Evolutionary conservation across 2,113 vertebrate species (phyloP), one percentile per base, ranked within the genome.

Genomic region (Platysteira castanea): DNA sequence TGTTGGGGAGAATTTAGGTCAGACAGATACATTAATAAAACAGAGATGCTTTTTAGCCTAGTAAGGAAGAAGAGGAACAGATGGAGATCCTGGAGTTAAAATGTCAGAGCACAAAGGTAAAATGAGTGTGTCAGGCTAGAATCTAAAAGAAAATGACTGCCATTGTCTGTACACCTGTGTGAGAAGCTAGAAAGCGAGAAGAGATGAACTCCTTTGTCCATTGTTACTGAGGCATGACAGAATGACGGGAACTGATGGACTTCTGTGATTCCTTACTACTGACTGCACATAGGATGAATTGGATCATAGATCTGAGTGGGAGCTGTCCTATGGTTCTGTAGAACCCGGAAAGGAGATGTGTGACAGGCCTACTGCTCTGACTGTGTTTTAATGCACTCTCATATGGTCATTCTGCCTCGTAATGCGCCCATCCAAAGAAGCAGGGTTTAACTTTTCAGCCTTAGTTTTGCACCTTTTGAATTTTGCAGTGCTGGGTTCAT

Each of bases 51-150:
- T 90, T 90, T 89, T 59, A 90, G 35, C 33, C 47, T 59, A 11
- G 69, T 82, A 65, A 87, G 46, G 42, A 78, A 65, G 57, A 79
- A 44, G 37, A 87, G 49, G 84, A 96, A 94, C 93, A 96, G 94
- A 94, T 93, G 89, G 93, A 87, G 84, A 96, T 83, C 59, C 8
- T 24, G 44, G 83, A 90, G 88, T 56, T 95, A 71, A 93, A 94
- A 81, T 91, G 41, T 81, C 94, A 87, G 71, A 89, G 64, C 84
- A 87, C 84, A 87, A 56, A 82, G 77, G 81, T 84, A 85, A 94
- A 96, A 65, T 76, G 61, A 89, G 41, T 69, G n/a, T 85, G 69
- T 87, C 81, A 89, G 49, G 39, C 11, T 53, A 57, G 78, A 82
- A 47, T 49, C n/a, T 82, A 61, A 71, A 93, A 79, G 56, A 75